Evolutionary conservation across 2,113 vertebrate genomes (phyloP).

Genomic region (Notothenia coriiceps): DNA sequence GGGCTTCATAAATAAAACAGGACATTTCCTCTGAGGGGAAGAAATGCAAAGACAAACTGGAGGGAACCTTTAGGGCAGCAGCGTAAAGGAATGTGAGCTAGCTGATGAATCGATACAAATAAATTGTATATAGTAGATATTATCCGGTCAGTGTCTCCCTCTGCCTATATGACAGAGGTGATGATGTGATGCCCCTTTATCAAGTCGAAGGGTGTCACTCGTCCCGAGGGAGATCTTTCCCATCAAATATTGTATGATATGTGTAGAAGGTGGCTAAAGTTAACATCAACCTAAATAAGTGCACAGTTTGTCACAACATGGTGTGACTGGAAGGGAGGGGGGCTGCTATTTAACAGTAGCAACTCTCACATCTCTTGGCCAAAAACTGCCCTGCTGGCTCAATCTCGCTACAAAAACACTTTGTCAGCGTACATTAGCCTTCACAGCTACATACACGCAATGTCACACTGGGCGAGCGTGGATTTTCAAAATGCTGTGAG

Average conservation of each 20-base stretch:
- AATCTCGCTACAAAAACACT: slow-evolving; percentile 9
- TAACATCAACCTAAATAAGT: slow-evolving; percentile 29
- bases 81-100: not conserved
- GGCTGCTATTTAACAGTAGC: not conserved
- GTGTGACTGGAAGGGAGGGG: slow-evolving; percentile 5
- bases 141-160: slow-evolving; percentile 26
- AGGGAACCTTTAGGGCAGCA: not conserved
- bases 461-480: not conserved
- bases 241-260: not conserved
- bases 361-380: not conserved
- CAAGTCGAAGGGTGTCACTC: slow-evolving; percentile 36
- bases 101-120: slow-evolving; percentile 11
- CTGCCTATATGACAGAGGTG: slow-evolving; percentile 41
- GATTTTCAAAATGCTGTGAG: not conserved
- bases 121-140: not conserved
- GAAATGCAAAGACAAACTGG: not conserved
- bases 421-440: slow-evolving; percentile 39
- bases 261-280: slow-evolving; percentile 26
- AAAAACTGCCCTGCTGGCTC: slow-evolving; percentile 8
- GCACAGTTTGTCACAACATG: slow-evolving; percentile 15
- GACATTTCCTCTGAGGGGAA: not conserved
- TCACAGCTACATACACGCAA: slow-evolving; percentile 5
- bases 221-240: slow-evolving; percentile 25
- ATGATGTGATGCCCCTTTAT: slow-evolving; percentile 47
- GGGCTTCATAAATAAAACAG: slow-evolving; percentile 26